Percentiles rank a stretch among this genome's conserved stretches.
Conservation (phyloP, 2,888 invertebrate genomes). For the Campopleginae sp. region DNA sequence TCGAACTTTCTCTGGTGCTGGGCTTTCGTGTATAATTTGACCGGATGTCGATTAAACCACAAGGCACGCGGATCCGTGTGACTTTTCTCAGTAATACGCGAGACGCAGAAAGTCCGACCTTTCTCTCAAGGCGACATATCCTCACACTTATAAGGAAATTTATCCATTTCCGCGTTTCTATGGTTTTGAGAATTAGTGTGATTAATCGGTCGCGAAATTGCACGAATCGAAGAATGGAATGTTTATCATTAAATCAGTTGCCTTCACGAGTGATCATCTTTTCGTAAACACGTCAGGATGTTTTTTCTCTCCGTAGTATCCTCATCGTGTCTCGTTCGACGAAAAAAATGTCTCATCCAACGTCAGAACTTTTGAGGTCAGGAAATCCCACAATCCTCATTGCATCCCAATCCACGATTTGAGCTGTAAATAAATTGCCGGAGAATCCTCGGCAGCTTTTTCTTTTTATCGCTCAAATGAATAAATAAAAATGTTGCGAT, state of each 20-base stretch:
- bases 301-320: neutral
- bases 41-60: constrained; percentile 49
- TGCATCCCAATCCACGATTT: constrained; percentile 30
- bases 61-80: constrained; percentile 36
- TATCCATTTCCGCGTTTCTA: constrained; percentile 20
- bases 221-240: neutral
- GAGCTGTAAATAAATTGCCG: neutral
- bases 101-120: constrained; percentile 58
- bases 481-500: constrained; percentile 1
- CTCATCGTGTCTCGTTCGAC: constrained; percentile 14
- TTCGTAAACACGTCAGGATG: neutral
- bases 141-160: constrained; percentile 6
- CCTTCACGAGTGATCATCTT: neutral
- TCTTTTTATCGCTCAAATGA: neutral
- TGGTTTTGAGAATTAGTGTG: constrained; percentile 1
- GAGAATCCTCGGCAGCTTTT: neutral
- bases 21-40: constrained; percentile 38
- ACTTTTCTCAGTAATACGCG: constrained; percentile 32
- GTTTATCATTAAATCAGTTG: neutral
- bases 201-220: constrained; percentile 12
- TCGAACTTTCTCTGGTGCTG: constrained; percentile 46
- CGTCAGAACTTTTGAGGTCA: constrained; percentile 4
- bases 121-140: constrained; percentile 40
- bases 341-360: constrained; percentile 32
- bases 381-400: neutral